phyloP scores from a whole-genome alignment of 2,797 vertebrate species.

The Sebastes kiyomatsui region DNA sequence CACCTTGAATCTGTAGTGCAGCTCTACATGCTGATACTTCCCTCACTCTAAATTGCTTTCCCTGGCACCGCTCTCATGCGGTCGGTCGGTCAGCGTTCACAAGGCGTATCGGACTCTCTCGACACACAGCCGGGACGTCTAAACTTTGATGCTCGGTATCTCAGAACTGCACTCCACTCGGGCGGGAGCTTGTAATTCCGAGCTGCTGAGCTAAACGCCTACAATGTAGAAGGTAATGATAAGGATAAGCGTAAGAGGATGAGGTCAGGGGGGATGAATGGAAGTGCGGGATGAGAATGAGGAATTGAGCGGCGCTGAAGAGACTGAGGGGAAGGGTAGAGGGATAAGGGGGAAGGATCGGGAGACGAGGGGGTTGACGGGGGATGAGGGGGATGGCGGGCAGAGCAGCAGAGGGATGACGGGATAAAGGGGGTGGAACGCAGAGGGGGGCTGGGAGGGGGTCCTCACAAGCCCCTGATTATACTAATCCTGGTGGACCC shows the following conservation, averaged over 20 bases:
- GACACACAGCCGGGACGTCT: conserved; percentile 19
- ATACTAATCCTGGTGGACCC: conserved; percentile 79
- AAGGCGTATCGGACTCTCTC: conserved; percentile 26
- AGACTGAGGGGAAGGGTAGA: conserved; percentile 61
- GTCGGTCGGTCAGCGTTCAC: conserved; percentile 14
- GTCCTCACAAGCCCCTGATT: conserved; percentile 70
- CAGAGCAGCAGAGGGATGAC: conserved; percentile 19
- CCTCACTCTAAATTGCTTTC: conserved; percentile 34
- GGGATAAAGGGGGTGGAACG: conserved; percentile 30
- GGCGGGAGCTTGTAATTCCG: conserved; percentile 65
- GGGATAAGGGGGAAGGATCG: conserved; percentile 51
- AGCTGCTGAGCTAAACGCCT: conserved; percentile 65
- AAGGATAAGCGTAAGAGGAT: conserved; percentile 77
- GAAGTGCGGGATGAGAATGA: conserved; percentile 51
- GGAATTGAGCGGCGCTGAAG: conserved; percentile 41
- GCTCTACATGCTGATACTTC: not conserved
- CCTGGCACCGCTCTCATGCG: conserved; percentile 3
- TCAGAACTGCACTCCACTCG: conserved; percentile 36
- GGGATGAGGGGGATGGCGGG: conserved; percentile 17
- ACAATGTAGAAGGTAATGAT: conserved; percentile 72
- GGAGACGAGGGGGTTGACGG: conserved; percentile 42
- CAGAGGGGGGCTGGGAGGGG: conserved; percentile 39
- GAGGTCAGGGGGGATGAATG: conserved; percentile 65
- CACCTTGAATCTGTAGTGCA: conserved; percentile 22
- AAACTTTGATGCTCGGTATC: conserved; percentile 55